Evolutionary conservation across 1,140 invertebrate species (phyloP).

Genomic region (Cotesia glomerata): DNA sequence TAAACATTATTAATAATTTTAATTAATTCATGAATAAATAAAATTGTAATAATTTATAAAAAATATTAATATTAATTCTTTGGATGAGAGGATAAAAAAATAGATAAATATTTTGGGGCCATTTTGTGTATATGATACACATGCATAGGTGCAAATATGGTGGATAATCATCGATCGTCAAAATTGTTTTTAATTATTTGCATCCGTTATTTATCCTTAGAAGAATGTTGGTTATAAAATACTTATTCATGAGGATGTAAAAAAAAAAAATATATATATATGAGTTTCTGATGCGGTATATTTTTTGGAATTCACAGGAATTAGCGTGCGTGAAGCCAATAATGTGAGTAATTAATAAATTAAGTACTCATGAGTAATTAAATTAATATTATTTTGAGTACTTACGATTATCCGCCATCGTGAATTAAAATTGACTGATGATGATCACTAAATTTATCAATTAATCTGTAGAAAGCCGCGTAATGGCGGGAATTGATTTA

Average conservation of each 20-base stretch:
- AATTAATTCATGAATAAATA: slow-evolving; percentile 5
- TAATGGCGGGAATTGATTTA: slow-evolving; percentile 43
- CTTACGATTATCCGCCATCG: slow-evolving; percentile 58
- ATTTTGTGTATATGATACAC: too few relatives aligned
- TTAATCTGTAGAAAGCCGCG: slow-evolving; percentile 27
- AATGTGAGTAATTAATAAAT: background rate
- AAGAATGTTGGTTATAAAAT: too few relatives aligned
- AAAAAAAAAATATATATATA: slow-evolving; percentile 4
- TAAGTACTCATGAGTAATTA: background rate
- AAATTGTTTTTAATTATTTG: background rate
- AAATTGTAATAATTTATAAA: background rate
- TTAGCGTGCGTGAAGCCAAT: background rate
- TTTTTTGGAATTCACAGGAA: background rate
- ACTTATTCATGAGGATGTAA: too few relatives aligned
- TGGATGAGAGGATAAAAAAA: background rate
- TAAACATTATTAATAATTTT: slow-evolving; percentile 17
- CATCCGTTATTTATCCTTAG: too few relatives aligned
- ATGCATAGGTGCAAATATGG: too few relatives aligned
- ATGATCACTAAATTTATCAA: too few relatives aligned
- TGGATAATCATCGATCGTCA: too few relatives aligned
- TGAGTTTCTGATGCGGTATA: background rate
- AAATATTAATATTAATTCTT: slow-evolving; percentile 2
- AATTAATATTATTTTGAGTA: slow-evolving; percentile 27
- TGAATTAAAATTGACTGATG: slow-evolving; percentile 22
- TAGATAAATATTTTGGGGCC: slow-evolving; percentile 6